Evolutionary conservation across 2,113 vertebrate genomes (phyloP).

Genomic region (Mixornis gularis): DNA sequence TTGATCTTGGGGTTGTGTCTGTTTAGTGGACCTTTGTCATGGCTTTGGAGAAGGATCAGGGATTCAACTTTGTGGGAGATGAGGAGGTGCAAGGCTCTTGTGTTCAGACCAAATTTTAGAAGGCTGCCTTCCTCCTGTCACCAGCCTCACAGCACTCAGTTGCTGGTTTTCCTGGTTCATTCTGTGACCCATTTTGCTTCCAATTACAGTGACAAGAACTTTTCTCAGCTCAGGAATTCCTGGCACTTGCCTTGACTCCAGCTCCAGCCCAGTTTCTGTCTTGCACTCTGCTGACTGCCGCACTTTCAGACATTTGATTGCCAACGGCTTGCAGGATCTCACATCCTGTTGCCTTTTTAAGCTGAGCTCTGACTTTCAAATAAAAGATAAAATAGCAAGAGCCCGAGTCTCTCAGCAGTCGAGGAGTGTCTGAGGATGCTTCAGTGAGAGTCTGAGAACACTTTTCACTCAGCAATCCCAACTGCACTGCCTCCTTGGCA

Average conservation of each 20-base stretch:
- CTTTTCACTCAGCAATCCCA: neutral
- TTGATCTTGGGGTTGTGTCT: rapidly evolving
- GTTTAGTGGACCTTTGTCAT: rapidly evolving
- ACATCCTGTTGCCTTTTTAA: neutral
- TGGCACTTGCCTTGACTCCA: neutral
- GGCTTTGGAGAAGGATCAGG: neutral
- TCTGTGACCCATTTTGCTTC: neutral
- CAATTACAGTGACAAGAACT: neutral
- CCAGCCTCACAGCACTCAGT: neutral
- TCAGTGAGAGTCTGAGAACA: neutral
- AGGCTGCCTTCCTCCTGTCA: neutral
- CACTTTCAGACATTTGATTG: neutral
- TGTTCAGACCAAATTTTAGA: neutral
- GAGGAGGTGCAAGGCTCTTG: neutral
- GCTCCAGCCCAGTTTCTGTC: neutral
- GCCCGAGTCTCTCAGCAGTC: neutral
- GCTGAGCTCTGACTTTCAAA: neutral
- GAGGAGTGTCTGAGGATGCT: neutral
- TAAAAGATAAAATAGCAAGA: neutral
- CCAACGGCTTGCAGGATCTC: neutral
- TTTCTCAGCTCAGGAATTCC: neutral
- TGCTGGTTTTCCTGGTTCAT: neutral
- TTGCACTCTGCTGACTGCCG: neutral
- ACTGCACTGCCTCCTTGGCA: neutral
- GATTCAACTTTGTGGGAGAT: neutral